phyloP scores from a whole-genome alignment of 2,797 vertebrate species.

The Oophaga sylvatica region DNA sequence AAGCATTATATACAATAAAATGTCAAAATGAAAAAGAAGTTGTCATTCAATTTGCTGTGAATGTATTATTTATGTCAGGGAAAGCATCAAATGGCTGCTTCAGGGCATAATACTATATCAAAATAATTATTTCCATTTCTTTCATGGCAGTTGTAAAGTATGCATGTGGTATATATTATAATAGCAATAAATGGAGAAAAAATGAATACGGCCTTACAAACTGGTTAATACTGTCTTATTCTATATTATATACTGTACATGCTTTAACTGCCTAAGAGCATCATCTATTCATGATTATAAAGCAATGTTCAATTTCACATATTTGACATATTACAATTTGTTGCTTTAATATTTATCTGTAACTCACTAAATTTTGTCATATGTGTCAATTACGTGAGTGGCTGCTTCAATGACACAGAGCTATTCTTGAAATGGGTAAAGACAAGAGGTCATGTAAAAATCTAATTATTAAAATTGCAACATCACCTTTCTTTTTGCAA shows the following conservation, averaged over 20 bases:
- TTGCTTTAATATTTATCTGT: neutral
- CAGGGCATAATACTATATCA: slow-evolving; percentile 28
- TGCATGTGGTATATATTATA: neutral
- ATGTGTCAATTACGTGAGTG: too few species aligned
- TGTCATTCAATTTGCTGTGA: slow-evolving; percentile 32
- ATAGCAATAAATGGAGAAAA: neutral
- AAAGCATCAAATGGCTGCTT: slow-evolving; percentile 28
- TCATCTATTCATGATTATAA: neutral
- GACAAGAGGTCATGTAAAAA: neutral
- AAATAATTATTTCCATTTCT: slow-evolving; percentile 45
- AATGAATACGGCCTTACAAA: neutral
- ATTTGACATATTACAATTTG: neutral
- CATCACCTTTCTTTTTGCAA: neutral
- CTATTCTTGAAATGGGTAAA: neutral
- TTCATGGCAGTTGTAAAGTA: slow-evolving; percentile 40
- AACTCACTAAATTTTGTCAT: neutral
- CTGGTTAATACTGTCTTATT: neutral
- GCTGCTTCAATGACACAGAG: neutral
- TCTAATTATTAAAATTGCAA: neutral
- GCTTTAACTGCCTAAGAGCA: neutral
- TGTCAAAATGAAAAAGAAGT: slow-evolving; percentile 25
- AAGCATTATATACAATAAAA: slow-evolving; percentile 28
- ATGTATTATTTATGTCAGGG: slow-evolving; percentile 20
- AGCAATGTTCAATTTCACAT: neutral
- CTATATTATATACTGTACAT: neutral